Base-by-base conservation (phyloP, 1,140 invertebrate species). In the Chironomus striatipennis region DNA sequence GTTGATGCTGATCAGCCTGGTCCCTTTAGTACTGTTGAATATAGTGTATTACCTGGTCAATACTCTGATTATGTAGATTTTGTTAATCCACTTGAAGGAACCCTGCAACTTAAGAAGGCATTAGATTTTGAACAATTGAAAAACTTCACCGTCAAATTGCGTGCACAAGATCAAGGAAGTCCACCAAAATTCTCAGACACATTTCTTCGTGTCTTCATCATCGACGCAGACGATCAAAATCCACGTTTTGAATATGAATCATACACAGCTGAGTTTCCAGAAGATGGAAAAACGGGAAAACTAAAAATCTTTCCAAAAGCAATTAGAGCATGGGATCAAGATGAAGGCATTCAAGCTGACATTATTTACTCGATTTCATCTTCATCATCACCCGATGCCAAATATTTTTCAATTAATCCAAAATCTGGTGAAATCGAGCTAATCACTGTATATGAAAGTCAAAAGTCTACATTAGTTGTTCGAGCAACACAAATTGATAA, bases 181-280 rank as follows among this genome's bases (percentile, higher is more conserved):
- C 93, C 93, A 10, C 90, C 93, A 0, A 87, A 87, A 76, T 87
- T 86, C 76, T 90, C 90, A 34, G 89, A 91, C 75, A 93, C 93
- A 0, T 83, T 86, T 21, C 85, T 97, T 9, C 87, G 87, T 0
- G 89, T 96, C 0, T 88, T 93, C 74, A 90, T 96, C 3, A 88
- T 93, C 6, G 95, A 97, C 82, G 93, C 94, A 0, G 95, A 97
- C 79, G 94, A 97, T 84, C 94, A 96, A 84, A 96, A 96, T 85
- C 94, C 94, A 4, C 86, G 84, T 74, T 96, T 95, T 83, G 77
- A 87, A 2, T 87, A 90, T 73, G 90, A 94, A 64, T 87, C 91
- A 77, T 97, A 96, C 80, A 88, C 86, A 21, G 87, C 91, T 0
- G 82, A 86, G 17, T 77, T 96, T 74, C 90, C 90, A 0, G 86